Percentiles rank a stretch among this genome's conserved stretches.
Conservation (phyloP, 1,140 invertebrate genomes). For the Drosophila virilis region DNA sequence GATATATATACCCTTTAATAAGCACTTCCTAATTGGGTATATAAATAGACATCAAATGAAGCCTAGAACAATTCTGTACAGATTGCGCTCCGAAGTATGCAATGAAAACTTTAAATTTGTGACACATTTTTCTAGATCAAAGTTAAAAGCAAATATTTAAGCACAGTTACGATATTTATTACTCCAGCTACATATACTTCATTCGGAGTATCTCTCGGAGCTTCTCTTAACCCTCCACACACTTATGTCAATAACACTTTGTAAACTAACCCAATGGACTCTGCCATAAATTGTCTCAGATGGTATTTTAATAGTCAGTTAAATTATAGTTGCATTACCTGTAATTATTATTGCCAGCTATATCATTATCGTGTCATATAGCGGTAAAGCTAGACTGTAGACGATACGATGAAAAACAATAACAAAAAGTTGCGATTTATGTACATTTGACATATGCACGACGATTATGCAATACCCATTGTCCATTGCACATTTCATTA, state of each 20-base stretch:
- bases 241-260: conserved; percentile 15
- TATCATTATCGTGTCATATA: conserved; percentile 57
- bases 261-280: conserved; percentile 42
- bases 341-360: conserved; percentile 55
- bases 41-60: background rate
- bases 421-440: conserved; percentile 25
- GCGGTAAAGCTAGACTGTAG: conserved; percentile 22
- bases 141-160: background rate
- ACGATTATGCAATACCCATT: conserved; percentile 73
- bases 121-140: background rate
- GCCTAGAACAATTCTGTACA: conserved; percentile 8
- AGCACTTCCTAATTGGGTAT: background rate
- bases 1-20: conserved; percentile 31
- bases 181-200: background rate
- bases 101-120: background rate
- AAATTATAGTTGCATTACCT: conserved; percentile 64
- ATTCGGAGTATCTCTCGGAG: too few relatives aligned
- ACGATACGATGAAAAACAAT: conserved; percentile 9
- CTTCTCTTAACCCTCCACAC: background rate
- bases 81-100: conserved; percentile 28
- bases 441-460: conserved; percentile 46
- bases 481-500: conserved; percentile 73
- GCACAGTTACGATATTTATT: background rate
- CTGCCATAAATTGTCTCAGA: conserved; percentile 35
- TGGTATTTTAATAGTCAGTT: conserved; percentile 65